These are phyloP conservation scores for Gymnobelideus leadbeateri DNA, from an alignment of 2,113 vertebrate species.

Conservation along the genomic window DNA sequence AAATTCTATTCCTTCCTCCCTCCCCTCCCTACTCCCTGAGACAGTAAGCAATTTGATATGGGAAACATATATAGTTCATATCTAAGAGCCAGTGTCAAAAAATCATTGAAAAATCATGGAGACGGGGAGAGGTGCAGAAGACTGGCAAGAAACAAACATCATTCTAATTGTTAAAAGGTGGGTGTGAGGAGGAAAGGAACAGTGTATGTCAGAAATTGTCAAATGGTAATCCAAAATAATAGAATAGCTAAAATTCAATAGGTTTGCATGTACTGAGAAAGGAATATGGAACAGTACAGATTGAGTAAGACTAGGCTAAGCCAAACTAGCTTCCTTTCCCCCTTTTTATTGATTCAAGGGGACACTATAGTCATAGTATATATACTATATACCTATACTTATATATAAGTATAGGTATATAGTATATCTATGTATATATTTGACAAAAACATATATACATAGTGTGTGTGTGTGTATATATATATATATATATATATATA, in stretches of 20 bases:
- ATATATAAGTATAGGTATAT: no score
- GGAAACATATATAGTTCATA: no score
- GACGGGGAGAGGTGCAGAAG: neutral
- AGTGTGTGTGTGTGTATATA: no score
- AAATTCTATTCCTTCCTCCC: no score
- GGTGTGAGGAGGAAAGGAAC: neutral
- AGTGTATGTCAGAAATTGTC: no score
- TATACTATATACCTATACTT: no score
- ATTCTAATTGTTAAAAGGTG: slow-evolving; percentile 42
- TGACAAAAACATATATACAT: no score
- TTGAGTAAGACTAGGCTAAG: neutral
- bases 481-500: no score
- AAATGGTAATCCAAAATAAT: neutral
- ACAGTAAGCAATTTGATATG: no score
- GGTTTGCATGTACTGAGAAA: neutral
- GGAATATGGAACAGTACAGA: neutral
- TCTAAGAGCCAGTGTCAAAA: neutral
- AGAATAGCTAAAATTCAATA: neutral
- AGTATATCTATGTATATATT: no score
- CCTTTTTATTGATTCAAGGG: neutral
- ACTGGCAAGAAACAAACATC: neutral
- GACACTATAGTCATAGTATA: neutral
- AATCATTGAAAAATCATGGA: neutral
- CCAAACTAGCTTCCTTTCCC: neutral
- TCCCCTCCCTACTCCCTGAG: no score